phyloP scores from a whole-genome alignment of 2,797 vertebrate species.

The Catamblyrhynchus diadema region DNA sequence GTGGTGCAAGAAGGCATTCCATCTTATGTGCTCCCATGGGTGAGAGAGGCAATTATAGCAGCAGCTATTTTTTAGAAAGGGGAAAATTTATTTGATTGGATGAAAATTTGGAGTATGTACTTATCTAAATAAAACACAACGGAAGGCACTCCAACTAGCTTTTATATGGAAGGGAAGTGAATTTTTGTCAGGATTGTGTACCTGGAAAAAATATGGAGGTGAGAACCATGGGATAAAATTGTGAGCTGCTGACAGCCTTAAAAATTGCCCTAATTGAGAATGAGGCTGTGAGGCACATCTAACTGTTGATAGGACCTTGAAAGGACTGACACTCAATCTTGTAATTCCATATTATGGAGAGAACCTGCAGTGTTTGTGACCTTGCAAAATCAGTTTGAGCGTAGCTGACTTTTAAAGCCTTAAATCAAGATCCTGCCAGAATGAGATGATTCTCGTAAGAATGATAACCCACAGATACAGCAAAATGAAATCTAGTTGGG shows the following conservation, averaged over 20 bases:
- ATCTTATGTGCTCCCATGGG: neutral
- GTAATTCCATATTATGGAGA: conserved; percentile 50
- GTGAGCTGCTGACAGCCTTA: conserved; percentile 43
- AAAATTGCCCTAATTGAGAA: conserved; percentile 56
- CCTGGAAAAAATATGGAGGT: conserved; percentile 41
- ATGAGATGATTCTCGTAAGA: conserved; percentile 68
- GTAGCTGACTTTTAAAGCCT: conserved; percentile 63
- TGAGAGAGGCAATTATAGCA: neutral
- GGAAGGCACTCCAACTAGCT: neutral
- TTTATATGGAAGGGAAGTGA: neutral
- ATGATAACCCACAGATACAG: conserved; percentile 73
- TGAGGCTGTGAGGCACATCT: conserved; percentile 34
- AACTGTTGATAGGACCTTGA: conserved; percentile 31
- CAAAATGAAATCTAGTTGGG: conserved; percentile 67
- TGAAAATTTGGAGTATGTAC: neutral
- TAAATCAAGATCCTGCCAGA: conserved; percentile 74
- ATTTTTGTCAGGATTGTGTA: neutral
- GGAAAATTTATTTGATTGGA: neutral
- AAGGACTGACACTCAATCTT: conserved; percentile 44
- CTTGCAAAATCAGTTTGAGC: conserved; percentile 74
- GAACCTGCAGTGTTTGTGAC: conserved; percentile 54
- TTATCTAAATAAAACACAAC: neutral
- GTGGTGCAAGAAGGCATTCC: neutral
- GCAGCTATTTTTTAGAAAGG: neutral
- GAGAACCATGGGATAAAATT: neutral